These are phyloP conservation scores for Semaprochilodus insignis DNA, from an alignment of 2,797 vertebrate genomes.

Conservation along the genomic window DNA sequence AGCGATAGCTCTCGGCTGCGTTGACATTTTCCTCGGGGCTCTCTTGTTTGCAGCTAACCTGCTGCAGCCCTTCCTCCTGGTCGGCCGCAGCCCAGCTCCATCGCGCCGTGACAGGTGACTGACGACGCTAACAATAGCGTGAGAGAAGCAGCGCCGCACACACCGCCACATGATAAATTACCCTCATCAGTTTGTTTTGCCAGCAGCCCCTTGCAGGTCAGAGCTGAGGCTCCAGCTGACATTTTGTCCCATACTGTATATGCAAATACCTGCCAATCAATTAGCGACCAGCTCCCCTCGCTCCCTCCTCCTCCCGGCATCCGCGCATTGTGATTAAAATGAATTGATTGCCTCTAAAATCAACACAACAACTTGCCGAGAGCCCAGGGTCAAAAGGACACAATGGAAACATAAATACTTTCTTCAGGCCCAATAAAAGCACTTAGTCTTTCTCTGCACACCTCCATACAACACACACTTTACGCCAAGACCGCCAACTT, in stretches of 20 bases:
- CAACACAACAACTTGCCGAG: slow-evolving; percentile 76
- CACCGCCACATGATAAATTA: slow-evolving; percentile 81
- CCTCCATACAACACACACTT: slow-evolving; percentile 5
- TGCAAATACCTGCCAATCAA: slow-evolving; percentile 86
- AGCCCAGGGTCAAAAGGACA: slow-evolving; percentile 79
- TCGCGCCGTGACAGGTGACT: slow-evolving; percentile 78
- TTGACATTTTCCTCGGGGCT: slow-evolving; percentile 54
- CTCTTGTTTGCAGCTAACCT: slow-evolving; percentile 52
- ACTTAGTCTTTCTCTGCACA: slow-evolving; percentile 33
- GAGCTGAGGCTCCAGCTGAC: slow-evolving; percentile 76
- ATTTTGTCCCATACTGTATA: slow-evolving; percentile 79
- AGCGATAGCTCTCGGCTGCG: slow-evolving; percentile 35
- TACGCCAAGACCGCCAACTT: slow-evolving; percentile 10
- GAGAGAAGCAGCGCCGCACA: slow-evolving; percentile 62
- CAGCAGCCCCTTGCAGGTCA: slow-evolving; percentile 78
- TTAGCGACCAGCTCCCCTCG: slow-evolving; percentile 72
- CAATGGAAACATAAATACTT: slow-evolving; percentile 48
- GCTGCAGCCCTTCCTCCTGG: slow-evolving; percentile 50
- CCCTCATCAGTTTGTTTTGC: slow-evolving; percentile 79
- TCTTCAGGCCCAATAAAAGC: slow-evolving; percentile 40
- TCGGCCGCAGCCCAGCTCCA: slow-evolving; percentile 53
- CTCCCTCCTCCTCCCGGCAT: slow-evolving; percentile 38
- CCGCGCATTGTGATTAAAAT: slow-evolving; percentile 83
- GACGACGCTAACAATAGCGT: slow-evolving; percentile 77
- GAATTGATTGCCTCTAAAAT: slow-evolving; percentile 82